These are phyloP conservation scores for Callinectes sapidus DNA, from an alignment of 2,888 invertebrate genomes.

Conservation along the genomic window DNA sequence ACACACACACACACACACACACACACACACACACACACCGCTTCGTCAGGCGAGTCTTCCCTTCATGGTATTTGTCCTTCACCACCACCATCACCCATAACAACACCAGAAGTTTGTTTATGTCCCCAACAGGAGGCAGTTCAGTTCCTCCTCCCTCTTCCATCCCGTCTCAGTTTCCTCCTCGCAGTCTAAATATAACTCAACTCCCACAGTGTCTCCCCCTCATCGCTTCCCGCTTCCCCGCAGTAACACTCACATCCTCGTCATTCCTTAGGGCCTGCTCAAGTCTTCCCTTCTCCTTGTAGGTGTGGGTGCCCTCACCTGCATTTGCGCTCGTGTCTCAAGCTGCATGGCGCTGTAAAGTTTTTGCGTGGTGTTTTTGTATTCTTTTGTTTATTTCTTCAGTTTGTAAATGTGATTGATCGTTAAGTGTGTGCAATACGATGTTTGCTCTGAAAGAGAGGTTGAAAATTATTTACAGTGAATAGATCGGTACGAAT, in stretches of 20 bases:
- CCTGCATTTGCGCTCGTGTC: background rate
- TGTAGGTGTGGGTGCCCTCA: background rate
- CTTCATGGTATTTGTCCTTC: background rate
- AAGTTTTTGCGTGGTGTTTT: background rate
- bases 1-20: slow-evolving; percentile 13
- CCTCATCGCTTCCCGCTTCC: background rate
- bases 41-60: background rate
- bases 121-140: slow-evolving; percentile 12
- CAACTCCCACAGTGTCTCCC: background rate
- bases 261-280: background rate
- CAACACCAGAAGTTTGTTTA: slow-evolving; percentile 3
- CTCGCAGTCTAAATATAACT: background rate
- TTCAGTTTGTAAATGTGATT: too few species aligned
- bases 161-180: background rate
- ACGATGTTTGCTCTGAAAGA: too few species aligned
- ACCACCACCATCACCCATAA: background rate
- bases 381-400: too few species aligned
- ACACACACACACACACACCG: background rate
- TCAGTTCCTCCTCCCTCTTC: background rate
- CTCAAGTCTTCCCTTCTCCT: background rate
- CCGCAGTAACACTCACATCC: background rate
- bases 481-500: too few species aligned
- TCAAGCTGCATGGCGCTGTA: background rate
- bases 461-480: too few species aligned
- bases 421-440: too few species aligned